Percentiles rank a stretch among this genome's conserved stretches.
Conservation (phyloP, 2,888 invertebrate genomes). For the Rhabditoides inermis region DNA sequence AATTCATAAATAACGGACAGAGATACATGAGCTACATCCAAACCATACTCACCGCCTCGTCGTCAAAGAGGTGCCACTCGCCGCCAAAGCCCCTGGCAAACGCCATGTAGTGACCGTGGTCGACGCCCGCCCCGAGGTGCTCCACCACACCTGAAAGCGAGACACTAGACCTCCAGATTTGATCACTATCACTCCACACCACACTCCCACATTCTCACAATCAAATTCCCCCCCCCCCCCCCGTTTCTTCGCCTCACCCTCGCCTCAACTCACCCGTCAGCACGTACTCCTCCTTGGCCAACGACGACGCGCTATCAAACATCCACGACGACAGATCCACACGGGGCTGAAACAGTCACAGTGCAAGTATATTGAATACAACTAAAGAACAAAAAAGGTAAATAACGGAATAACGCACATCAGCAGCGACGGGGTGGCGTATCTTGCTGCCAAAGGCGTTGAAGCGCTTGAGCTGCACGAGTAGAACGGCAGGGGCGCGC, state of each 20-base stretch:
- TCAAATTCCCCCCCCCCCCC: background rate
- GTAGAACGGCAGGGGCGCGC: slow-evolving; percentile 30
- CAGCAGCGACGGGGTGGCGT: slow-evolving; percentile 18
- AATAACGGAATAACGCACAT: slow-evolving; percentile 16
- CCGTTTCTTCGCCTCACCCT: background rate
- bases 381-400: background rate
- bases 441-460: slow-evolving; percentile 33
- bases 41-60: slow-evolving; percentile 14
- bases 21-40: background rate
- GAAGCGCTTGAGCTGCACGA: slow-evolving; percentile 39
- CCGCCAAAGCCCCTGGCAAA: slow-evolving; percentile 27
- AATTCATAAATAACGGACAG: slow-evolving; percentile 7
- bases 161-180: background rate
- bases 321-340: slow-evolving; percentile 16
- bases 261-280: too few relatives aligned
- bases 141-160: slow-evolving; percentile 10
- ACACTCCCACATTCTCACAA: background rate
- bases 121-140: slow-evolving; percentile 15
- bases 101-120: slow-evolving; percentile 34
- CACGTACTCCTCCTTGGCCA: slow-evolving; percentile 1
- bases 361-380: too few relatives aligned
- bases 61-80: slow-evolving; percentile 30
- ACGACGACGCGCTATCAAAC: slow-evolving; percentile 9
- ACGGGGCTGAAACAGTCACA: slow-evolving; percentile 10
- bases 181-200: too few relatives aligned